phyloP scores from a whole-genome alignment of 1,140 invertebrate genomes.

The Habropoda laboriosa region DNA sequence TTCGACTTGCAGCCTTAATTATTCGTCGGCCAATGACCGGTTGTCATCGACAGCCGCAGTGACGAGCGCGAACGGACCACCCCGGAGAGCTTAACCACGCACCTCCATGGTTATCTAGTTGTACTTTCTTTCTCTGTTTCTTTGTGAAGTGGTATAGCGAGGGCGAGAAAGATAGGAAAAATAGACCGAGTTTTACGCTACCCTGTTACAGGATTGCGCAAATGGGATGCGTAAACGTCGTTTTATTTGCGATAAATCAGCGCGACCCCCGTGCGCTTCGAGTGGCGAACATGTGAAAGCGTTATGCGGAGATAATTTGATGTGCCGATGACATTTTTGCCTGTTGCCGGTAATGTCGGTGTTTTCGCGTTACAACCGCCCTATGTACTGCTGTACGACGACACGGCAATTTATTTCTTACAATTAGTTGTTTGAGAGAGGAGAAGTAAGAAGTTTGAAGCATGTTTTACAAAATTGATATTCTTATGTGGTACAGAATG shows the following conservation, averaged over 20 bases:
- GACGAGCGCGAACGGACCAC: constrained; percentile 61
- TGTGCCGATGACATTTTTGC: constrained; percentile 28
- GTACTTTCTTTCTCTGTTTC: background rate
- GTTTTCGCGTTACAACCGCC: background rate
- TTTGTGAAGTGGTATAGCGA: too few relatives aligned
- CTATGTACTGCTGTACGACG: background rate
- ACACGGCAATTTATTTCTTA: constrained; percentile 33
- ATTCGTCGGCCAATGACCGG: constrained; percentile 60
- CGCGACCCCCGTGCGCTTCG: background rate
- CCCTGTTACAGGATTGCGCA: constrained; percentile 16
- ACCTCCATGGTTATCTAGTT: background rate
- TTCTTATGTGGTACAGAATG: too few relatives aligned
- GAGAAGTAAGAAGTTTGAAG: too few relatives aligned
- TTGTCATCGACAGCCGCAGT: constrained; percentile 62
- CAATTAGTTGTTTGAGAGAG: too few relatives aligned
- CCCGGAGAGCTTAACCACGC: constrained; percentile 28
- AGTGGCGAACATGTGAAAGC: background rate
- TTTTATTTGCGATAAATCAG: constrained; percentile 15
- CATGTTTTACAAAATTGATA: too few relatives aligned
- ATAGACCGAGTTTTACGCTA: constrained; percentile 1
- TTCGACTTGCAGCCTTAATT: constrained; percentile 50
- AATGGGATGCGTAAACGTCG: constrained; percentile 11
- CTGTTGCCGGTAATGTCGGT: constrained; percentile 15
- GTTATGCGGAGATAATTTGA: constrained; percentile 10
- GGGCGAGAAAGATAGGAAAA: background rate